Evolutionary conservation across 2,888 invertebrate species (phyloP).

Genomic region (Drosophila nigricruria): DNA sequence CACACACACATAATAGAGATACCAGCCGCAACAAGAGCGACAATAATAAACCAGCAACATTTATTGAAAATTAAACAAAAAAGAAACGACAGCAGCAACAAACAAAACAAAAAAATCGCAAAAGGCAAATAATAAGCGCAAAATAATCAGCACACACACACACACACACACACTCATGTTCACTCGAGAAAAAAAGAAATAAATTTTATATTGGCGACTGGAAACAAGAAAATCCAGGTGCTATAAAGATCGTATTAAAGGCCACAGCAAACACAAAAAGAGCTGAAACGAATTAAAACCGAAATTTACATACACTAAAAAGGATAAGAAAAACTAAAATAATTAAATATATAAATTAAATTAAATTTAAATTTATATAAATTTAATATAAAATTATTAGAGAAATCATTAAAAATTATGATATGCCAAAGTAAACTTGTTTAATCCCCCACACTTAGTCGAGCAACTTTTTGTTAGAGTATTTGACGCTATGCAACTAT

Average conservation of each 20-base stretch:
- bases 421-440: no score
- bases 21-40: conserved; percentile 53
- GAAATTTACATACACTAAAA: conserved; percentile 31
- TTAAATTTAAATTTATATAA: no score
- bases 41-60: conserved; percentile 67
- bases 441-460: not conserved
- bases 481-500: conserved; percentile 1
- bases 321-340: not conserved
- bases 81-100: conserved; percentile 47
- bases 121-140: conserved; percentile 71
- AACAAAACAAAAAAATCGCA: conserved; percentile 28
- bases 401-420: not conserved
- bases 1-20: conserved; percentile 20
- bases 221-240: conserved; percentile 80
- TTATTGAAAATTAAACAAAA: conserved; percentile 80
- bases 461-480: conserved; percentile 7
- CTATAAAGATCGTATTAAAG: conserved; percentile 76
- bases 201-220: conserved; percentile 72
- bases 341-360: not conserved
- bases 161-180: conserved; percentile 54
- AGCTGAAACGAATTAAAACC: not conserved
- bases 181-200: conserved; percentile 53
- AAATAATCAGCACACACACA: conserved; percentile 76
- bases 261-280: conserved; percentile 47
- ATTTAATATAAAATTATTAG: not conserved